A percentile compares a stretch with the other conserved stretches of the same genome.
Conservation (phyloP, 2,797 vertebrate species). For the Pseudochirops cupreus region DNA sequence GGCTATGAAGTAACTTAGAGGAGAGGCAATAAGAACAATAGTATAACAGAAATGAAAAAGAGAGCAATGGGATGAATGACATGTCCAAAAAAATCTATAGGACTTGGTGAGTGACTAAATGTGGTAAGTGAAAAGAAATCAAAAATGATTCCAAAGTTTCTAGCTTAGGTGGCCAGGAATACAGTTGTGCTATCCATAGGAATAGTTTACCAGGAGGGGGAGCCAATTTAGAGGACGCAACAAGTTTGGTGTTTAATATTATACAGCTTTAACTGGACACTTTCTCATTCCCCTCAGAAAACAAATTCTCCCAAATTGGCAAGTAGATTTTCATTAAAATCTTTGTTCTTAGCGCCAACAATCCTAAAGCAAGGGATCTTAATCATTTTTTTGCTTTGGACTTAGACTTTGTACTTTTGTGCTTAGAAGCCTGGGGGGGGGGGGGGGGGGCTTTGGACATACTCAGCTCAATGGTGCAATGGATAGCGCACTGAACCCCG, state of each 20-base stretch:
- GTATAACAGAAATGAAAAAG: background rate
- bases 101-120: background rate
- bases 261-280: background rate
- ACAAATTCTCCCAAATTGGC: background rate
- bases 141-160: background rate
- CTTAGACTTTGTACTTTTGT: too few species aligned
- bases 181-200: background rate
- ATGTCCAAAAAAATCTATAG: background rate
- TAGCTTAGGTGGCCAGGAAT: background rate
- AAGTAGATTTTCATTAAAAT: background rate
- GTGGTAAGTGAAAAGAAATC: background rate
- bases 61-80: background rate
- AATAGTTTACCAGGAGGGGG: background rate
- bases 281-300: background rate
- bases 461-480: background rate
- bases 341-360: background rate
- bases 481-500: background rate
- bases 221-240: background rate
- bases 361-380: background rate
- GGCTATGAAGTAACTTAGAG: background rate
- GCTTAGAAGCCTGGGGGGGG: background rate
- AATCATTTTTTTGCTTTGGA: background rate
- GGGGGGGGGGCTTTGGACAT: background rate
- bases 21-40: background rate
- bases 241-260: background rate